phyloP scores from a whole-genome alignment of 2,888 invertebrate species.

The Melanostoma mellinum region DNA sequence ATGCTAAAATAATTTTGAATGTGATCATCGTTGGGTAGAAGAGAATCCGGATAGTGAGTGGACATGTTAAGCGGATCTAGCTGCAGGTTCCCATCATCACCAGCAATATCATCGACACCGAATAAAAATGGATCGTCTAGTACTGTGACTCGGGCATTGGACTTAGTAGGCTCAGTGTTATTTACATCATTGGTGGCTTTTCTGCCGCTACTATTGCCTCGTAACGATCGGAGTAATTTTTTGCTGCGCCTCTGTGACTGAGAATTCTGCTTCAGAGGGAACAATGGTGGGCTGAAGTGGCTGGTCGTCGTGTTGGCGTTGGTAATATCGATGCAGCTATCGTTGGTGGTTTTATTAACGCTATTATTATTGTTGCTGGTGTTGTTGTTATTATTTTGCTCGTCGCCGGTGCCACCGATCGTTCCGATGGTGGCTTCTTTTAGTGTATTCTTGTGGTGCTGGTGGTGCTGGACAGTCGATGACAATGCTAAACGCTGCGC shows the following conservation, averaged over 20 bases:
- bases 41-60: constrained; percentile 65
- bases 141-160: constrained; percentile 81
- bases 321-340: constrained; percentile 52
- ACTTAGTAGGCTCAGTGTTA: constrained; percentile 77
- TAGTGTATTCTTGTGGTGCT: constrained; percentile 40
- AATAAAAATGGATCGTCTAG: constrained; percentile 82
- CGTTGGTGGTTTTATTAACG: constrained; percentile 67
- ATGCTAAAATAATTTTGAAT: constrained; percentile 78
- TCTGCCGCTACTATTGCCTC: constrained; percentile 77
- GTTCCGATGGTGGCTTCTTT: constrained; percentile 39
- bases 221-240: constrained; percentile 79
- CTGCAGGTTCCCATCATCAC: constrained; percentile 35
- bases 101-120: constrained; percentile 77
- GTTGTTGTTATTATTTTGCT: constrained; percentile 75
- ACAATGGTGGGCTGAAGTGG: constrained; percentile 72
- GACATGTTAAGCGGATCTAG: constrained; percentile 54
- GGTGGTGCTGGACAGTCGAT: constrained; percentile 72
- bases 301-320: constrained; percentile 67
- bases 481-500: constrained; percentile 83
- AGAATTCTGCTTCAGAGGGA: constrained; percentile 71
- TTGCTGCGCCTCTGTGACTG: constrained; percentile 75
- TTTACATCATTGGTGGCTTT: constrained; percentile 53
- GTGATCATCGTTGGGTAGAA: constrained; percentile 75
- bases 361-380: constrained; percentile 59
- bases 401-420: constrained; percentile 73